A percentile compares a stretch with the other conserved stretches of the same genome.
phyloP scores from a whole-genome alignment of 2,113 vertebrate genomes.

The Pagrus major region DNA sequence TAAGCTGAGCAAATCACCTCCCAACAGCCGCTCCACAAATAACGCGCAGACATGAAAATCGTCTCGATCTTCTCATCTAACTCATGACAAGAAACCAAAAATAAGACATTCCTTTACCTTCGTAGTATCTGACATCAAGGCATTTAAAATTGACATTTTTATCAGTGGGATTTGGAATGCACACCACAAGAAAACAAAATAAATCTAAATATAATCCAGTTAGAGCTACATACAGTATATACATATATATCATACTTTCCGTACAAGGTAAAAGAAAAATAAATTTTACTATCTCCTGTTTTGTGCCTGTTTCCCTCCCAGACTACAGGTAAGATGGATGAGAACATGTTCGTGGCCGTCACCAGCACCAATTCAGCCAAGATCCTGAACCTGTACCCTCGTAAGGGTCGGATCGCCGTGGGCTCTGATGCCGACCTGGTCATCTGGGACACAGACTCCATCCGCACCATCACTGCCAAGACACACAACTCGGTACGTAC shows the following conservation, averaged over 20 bases:
- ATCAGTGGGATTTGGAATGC: background rate
- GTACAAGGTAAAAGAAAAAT: background rate
- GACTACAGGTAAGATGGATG: slow-evolving; percentile 99
- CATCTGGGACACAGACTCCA: slow-evolving; percentile 96
- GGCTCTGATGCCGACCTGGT: slow-evolving; percentile 96
- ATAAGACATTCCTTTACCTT: background rate
- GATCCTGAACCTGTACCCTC: slow-evolving; percentile 97
- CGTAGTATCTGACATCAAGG: background rate
- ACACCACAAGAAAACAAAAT: background rate
- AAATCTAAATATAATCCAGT: background rate
- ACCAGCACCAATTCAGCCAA: slow-evolving; percentile 99
- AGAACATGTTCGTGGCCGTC: slow-evolving; percentile 98
- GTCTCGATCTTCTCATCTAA: background rate
- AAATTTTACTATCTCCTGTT: background rate
- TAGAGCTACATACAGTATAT: background rate
- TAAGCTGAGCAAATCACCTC: background rate
- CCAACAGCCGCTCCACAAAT: background rate
- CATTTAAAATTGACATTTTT: background rate
- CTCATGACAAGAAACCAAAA: background rate
- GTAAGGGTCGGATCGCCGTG: slow-evolving; percentile 96
- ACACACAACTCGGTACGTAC: slow-evolving; percentile 92
- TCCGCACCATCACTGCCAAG: slow-evolving; percentile 96
- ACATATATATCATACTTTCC: no score
- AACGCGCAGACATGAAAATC: background rate
- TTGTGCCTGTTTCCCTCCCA: slow-evolving; percentile 65